A percentile compares a stretch with the other conserved stretches of the same genome.
Conservation (phyloP, 2,113 vertebrate species). For the human (Homo sapiens) region DNA sequence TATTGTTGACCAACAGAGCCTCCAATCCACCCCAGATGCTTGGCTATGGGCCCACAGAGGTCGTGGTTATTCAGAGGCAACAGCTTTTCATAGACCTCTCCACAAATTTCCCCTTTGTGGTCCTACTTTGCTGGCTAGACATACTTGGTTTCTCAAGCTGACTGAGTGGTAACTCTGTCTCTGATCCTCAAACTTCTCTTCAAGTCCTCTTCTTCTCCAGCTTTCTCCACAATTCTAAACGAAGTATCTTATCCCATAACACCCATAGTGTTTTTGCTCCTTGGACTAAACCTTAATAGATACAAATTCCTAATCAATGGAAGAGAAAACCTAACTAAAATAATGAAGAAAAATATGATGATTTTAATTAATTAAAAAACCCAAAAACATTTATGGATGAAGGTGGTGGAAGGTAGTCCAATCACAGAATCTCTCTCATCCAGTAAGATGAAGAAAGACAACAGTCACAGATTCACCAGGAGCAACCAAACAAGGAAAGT, state of each 20-base stretch:
- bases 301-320: not conserved
- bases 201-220: not conserved
- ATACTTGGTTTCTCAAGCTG: not conserved
- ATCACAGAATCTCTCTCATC: not conserved
- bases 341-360: not conserved
- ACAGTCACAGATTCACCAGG: not conserved
- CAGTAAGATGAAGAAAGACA: not conserved
- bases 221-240: not conserved
- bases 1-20: not conserved
- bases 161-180: not conserved
- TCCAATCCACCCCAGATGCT: not conserved
- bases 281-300: not conserved
- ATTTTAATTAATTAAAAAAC: constrained; percentile 13
- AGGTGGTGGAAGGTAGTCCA: not conserved
- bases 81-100: not conserved
- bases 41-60: not conserved
- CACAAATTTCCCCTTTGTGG: not conserved
- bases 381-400: not conserved
- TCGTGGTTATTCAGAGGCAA: not conserved
- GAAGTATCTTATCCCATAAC: not conserved
- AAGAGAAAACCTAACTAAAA: not conserved
- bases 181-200: not conserved
- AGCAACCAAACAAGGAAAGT: not conserved
- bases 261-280: not conserved
- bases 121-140: not conserved